phyloP scores from a whole-genome alignment of 2,797 vertebrate species.

The Garrulus glandarius region DNA sequence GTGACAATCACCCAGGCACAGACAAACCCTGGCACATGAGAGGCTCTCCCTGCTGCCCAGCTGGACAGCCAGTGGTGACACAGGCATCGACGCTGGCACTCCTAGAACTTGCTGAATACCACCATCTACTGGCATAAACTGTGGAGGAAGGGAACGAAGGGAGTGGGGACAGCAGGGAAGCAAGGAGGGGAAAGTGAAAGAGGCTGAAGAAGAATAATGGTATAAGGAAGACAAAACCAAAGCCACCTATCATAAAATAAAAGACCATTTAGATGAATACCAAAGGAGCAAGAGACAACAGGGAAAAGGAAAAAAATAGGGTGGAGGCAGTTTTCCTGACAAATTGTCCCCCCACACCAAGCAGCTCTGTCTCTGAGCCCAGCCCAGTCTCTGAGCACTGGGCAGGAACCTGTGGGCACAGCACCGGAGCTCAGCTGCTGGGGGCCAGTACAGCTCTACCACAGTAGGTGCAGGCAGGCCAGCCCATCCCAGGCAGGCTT shows the following conservation, averaged over 20 bases:
- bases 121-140: constrained; percentile 30
- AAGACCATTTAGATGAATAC: background rate
- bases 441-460: background rate
- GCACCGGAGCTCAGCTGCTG: background rate
- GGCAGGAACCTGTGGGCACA: background rate
- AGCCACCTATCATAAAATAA: background rate
- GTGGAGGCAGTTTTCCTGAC: background rate
- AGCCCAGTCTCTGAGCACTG: background rate
- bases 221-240: background rate
- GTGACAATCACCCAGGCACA: background rate
- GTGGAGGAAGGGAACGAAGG: background rate
- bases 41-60: background rate
- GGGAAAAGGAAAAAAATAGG: background rate
- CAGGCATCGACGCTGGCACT: background rate
- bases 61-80: constrained; percentile 13
- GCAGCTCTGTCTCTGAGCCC: no score
- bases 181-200: background rate
- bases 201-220: background rate
- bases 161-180: background rate
- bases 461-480: background rate
- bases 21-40: background rate
- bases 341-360: background rate
- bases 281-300: background rate
- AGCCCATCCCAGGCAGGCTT: background rate
- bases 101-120: constrained; percentile 11